Conservation (phyloP, 2,797 vertebrate species). For the Calcarius lapponicus region DNA sequence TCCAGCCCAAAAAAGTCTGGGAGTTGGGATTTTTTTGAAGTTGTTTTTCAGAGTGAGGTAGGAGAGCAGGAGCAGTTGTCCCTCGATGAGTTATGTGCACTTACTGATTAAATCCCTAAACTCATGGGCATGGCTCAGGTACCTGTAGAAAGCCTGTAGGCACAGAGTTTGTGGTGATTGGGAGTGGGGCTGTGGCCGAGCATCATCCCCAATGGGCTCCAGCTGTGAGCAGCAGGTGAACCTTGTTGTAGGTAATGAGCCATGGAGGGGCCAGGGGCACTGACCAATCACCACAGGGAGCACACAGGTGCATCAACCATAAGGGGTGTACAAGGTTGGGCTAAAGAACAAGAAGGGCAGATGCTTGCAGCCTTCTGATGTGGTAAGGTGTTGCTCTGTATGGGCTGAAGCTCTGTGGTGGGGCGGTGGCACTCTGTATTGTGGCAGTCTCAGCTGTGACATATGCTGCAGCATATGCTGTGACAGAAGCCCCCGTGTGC, state of each 20-base stretch:
- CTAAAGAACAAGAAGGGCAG: neutral
- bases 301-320: neutral
- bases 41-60: neutral
- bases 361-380: neutral
- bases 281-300: neutral
- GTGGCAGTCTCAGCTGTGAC: neutral
- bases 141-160: neutral
- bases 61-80: neutral
- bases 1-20: neutral
- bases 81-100: rapidly evolving
- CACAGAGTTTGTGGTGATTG: neutral
- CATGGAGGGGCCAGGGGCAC: neutral
- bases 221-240: neutral
- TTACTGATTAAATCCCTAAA: neutral
- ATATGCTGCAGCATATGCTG: neutral
- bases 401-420: neutral
- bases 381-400: neutral
- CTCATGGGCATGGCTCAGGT: neutral
- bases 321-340: neutral
- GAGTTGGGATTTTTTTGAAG: neutral
- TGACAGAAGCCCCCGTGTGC: rapidly evolving
- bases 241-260: neutral
- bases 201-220: neutral
- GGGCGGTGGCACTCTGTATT: neutral
- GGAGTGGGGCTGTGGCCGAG: neutral